Evolutionary conservation across 2,797 vertebrate genomes (phyloP).

Genomic region (Lerista edwardsae): DNA sequence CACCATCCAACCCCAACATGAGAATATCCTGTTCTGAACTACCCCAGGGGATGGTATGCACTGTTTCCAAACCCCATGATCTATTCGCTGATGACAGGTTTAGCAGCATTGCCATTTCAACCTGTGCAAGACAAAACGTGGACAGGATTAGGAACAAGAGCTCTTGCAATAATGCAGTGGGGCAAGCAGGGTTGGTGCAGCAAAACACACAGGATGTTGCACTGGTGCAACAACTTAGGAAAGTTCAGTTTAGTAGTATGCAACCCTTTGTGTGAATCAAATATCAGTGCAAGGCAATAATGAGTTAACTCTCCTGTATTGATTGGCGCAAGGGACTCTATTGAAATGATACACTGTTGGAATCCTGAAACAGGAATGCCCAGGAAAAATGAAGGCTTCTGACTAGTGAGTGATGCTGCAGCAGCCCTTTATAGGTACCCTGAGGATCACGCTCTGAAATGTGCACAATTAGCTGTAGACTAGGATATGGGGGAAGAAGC

Average conservation of each 20-base stretch:
- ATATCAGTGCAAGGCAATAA: neutral
- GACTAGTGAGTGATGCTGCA: neutral
- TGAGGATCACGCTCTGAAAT: neutral
- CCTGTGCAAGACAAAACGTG: neutral
- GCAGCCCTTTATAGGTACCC: neutral
- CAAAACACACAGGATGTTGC: neutral
- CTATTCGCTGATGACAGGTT: neutral
- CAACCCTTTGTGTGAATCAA: neutral
- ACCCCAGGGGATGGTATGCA: neutral
- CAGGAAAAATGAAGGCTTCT: neutral
- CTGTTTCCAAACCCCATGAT: neutral
- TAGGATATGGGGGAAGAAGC: no score
- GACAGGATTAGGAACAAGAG: neutral
- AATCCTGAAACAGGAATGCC: neutral
- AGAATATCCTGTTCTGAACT: conserved; percentile 21
- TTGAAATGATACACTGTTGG: neutral
- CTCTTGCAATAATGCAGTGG: no score
- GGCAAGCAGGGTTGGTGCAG: no score
- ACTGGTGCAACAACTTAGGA: no score
- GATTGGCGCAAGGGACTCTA: neutral
- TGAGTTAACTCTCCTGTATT: neutral
- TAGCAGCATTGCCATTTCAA: neutral
- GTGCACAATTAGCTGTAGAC: neutral
- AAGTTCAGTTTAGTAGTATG: neutral
- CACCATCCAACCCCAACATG: conserved; percentile 13